These are phyloP conservation scores for Heteromurus nitidus DNA, from an alignment of 2,888 invertebrate genomes.

Conservation along the genomic window DNA sequence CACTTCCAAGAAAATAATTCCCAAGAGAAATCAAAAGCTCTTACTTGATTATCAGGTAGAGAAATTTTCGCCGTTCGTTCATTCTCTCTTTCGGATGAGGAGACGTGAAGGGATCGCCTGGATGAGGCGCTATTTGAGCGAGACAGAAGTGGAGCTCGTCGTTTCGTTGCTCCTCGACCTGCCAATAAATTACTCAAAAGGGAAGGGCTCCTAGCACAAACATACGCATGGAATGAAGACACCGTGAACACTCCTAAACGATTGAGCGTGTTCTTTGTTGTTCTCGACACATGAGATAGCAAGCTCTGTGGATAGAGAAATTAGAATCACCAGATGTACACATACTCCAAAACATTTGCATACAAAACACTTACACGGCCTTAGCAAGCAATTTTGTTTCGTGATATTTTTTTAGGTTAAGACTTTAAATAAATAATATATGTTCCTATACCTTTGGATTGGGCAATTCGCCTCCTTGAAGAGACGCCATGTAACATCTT, in stretches of 20 bases:
- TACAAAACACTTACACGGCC: not conserved
- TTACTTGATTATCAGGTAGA: conserved; percentile 86
- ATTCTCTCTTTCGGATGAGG: conserved; percentile 87
- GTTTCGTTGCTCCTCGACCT: conserved; percentile 83
- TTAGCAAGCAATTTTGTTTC: not conserved
- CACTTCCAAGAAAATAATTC: not conserved
- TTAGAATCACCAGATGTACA: conserved; percentile 17
- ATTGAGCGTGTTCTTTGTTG: conserved; percentile 95
- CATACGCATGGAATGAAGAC: conserved; percentile 97
- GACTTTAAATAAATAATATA: not conserved
- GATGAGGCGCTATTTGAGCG: conserved; percentile 92
- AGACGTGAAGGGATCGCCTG: conserved; percentile 90
- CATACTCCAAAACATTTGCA: not conserved
- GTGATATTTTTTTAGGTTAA: not conserved
- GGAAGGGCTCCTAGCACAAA: conserved; percentile 96
- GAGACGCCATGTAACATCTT: conserved; percentile 96
- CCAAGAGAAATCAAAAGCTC: conserved; percentile 20
- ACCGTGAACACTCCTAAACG: conserved; percentile 98
- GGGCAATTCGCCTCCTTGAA: conserved; percentile 95
- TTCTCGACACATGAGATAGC: conserved; percentile 94
- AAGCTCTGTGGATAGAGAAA: conserved; percentile 84
- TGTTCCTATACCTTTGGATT: conserved; percentile 91
- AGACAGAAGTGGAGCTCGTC: conserved; percentile 91
- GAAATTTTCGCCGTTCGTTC: conserved; percentile 91
- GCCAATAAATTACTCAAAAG: conserved; percentile 89